Percentiles rank a stretch among this genome's conserved stretches.
These are phyloP conservation scores for Heteromyza rotundicornis DNA, from an alignment of 2,888 invertebrate genomes.

Conservation along the genomic window DNA sequence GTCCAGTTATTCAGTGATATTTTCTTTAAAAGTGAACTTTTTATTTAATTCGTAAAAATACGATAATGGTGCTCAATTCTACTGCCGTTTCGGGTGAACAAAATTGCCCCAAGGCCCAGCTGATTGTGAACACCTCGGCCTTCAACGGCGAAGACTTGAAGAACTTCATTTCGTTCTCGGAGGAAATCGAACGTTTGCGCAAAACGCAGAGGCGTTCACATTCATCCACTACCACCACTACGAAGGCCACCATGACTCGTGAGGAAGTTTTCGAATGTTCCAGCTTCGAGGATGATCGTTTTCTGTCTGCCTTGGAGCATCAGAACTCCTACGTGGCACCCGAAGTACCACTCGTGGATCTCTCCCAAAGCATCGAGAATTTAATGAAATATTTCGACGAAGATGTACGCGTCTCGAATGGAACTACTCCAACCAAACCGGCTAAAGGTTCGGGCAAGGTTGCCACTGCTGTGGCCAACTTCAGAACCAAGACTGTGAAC, in stretches of 20 bases:
- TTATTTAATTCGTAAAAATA: too few species aligned
- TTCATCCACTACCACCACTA: constrained; percentile 25
- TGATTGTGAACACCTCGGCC: constrained; percentile 45
- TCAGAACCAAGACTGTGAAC: constrained; percentile 33
- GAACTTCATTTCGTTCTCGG: constrained; percentile 45
- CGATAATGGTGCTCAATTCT: constrained; percentile 46
- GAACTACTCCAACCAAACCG: constrained; percentile 35
- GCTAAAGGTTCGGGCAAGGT: constrained; percentile 36
- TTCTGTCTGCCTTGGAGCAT: constrained; percentile 30
- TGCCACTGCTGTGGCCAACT: constrained; percentile 42
- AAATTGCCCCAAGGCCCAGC: constrained; percentile 24
- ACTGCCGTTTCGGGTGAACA: constrained; percentile 30
- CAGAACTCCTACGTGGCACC: constrained; percentile 39
- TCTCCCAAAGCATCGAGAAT: constrained; percentile 46
- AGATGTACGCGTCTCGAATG: constrained; percentile 39
- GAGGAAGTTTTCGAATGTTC: constrained; percentile 53
- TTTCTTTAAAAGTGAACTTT: too few species aligned
- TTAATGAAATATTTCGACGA: constrained; percentile 55
- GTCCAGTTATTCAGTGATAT: too few species aligned
- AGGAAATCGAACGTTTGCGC: constrained; percentile 40
- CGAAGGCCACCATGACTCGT: constrained; percentile 45
- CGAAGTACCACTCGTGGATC: constrained; percentile 29
- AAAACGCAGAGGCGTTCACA: constrained; percentile 19
- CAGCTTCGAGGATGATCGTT: constrained; percentile 41
- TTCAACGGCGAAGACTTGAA: constrained; percentile 49